Evolutionary conservation across 2,888 invertebrate genomes (phyloP).

Genomic region (Ormia ochracea): DNA sequence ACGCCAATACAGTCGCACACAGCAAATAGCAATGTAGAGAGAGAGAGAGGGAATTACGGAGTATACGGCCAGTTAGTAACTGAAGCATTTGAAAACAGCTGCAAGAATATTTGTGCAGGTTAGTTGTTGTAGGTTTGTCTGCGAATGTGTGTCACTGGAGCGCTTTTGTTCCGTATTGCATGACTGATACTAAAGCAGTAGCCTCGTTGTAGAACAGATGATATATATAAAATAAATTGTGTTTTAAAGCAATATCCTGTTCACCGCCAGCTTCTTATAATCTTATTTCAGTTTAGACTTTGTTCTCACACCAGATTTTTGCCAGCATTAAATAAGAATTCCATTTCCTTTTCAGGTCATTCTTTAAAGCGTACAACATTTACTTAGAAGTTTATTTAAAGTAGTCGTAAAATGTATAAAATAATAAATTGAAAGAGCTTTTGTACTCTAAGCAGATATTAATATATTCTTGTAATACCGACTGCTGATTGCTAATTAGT

Average conservation of each 20-base stretch:
- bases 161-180: background rate
- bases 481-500: too few species aligned
- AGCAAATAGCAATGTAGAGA: background rate
- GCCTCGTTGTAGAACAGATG: background rate
- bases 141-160: background rate
- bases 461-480: too few species aligned
- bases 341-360: background rate
- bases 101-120: background rate
- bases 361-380: background rate
- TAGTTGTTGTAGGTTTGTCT: background rate
- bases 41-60: background rate
- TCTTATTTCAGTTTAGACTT: background rate
- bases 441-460: too few species aligned
- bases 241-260: slow-evolving; percentile 29
- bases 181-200: slow-evolving; percentile 4
- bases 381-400: background rate
- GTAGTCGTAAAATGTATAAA: background rate
- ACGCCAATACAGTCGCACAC: background rate
- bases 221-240: slow-evolving; percentile 37
- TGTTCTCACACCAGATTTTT: background rate
- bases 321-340: background rate
- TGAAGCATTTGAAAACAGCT: background rate
- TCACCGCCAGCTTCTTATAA: slow-evolving; percentile 14
- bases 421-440: too few species aligned
- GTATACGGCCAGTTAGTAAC: background rate